Evolutionary conservation across 2,113 vertebrate species (phyloP), one percentile per base, ranked within the genome.

Genomic region (Harpagus bidentatus): DNA sequence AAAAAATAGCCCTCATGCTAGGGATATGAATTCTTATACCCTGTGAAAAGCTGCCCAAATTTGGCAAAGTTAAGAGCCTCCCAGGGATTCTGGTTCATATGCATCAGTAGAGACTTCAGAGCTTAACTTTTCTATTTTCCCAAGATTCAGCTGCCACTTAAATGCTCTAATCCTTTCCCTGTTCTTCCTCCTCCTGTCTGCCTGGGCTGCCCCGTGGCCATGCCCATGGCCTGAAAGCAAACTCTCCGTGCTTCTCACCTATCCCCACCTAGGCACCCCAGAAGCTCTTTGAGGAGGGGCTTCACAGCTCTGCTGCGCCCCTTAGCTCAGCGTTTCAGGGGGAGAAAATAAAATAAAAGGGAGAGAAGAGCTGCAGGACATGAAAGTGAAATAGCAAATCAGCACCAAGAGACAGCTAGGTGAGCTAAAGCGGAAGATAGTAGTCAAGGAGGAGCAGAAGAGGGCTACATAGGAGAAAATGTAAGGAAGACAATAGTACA

Each of bases 101-200:
- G 93, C 83, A 97, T 92, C 96, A 95, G 93, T 55, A 97, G 86
- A 92, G 78, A 95, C 95, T 96, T 95, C 93, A 97, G 97, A 95
- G 94, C 58, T 93, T 89, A 91, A 91, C 93, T 95, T 93, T 89
- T 62, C 50, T 84, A 86, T 95, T 93, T 97, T 96, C 96, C 84
- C 83, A 96, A 93, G 95, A 85, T 89, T 94, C 88, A 82, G 77
- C 89, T 97, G 93, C 77, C 81, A 65, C 94, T 95, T 96, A 90
- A 95, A 93, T 0, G 5, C 74, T 94, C 82, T 95, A 88, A 96
- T 96, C 73, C 73, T 89, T 72, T 80, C 53, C 69, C 73, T 69
- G 61, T 65, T 97, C 77, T 78, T 73, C 85, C 32, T 89, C 56
- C 83, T 89, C 69, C 80, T 32, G 66, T 71, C 83, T 95, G 73